Evolutionary conservation across 2,113 vertebrate genomes (phyloP).

Genomic region (Falco punctatus): DNA sequence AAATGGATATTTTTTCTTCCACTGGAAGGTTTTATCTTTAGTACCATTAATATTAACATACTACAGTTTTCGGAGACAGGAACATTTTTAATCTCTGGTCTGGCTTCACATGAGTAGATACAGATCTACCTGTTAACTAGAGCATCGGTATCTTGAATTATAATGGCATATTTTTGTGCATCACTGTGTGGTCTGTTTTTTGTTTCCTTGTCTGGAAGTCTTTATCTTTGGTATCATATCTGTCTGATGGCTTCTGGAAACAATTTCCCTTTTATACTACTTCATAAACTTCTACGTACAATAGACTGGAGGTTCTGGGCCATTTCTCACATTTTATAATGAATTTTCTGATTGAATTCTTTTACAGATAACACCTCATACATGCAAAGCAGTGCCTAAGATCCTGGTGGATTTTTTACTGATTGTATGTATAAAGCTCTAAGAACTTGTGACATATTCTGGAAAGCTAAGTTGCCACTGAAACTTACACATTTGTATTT

Average conservation of each 20-base stretch:
- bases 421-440: background rate
- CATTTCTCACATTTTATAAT: slow-evolving; percentile 50
- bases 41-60: background rate
- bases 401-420: slow-evolving; percentile 5
- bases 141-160: background rate
- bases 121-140: background rate
- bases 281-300: slow-evolving; percentile 28
- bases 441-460: background rate
- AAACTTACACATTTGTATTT: background rate
- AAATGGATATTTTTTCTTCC: background rate
- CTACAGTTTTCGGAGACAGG: background rate
- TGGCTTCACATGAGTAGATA: background rate
- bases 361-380: slow-evolving; percentile 30
- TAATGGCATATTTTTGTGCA: background rate
- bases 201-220: background rate
- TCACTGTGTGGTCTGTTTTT: background rate
- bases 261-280: slow-evolving; percentile 15
- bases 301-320: slow-evolving; percentile 1
- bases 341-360: slow-evolving; percentile 49
- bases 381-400: slow-evolving; percentile 4
- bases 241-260: slow-evolving; percentile 32
- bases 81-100: background rate
- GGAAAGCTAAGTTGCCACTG: background rate
- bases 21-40: background rate
- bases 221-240: slow-evolving; percentile 32